phyloP scores from a whole-genome alignment of 1,140 invertebrate species.

The Euborellia annulipes region DNA sequence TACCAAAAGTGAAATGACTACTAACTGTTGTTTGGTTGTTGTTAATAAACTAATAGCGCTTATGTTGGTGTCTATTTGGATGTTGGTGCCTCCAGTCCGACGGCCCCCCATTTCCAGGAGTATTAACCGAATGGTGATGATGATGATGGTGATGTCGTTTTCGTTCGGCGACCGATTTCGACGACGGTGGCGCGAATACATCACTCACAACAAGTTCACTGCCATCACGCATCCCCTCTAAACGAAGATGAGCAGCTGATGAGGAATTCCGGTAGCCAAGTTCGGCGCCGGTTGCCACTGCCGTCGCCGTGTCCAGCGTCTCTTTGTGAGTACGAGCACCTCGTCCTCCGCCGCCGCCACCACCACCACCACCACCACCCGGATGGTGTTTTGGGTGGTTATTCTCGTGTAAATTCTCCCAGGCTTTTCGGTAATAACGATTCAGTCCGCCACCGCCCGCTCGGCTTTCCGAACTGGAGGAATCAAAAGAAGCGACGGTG shows the following conservation, averaged over 20 bases:
- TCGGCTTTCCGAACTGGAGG: conserved; percentile 65
- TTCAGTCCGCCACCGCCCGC: conserved; percentile 67
- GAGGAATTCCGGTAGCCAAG: conserved; percentile 17
- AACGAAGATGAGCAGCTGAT: conserved; percentile 9
- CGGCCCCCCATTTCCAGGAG: conserved; percentile 13
- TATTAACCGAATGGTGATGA: conserved; percentile 44
- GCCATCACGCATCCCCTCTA: conserved; percentile 56
- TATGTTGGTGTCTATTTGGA: too few relatives aligned
- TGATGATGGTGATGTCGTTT: conserved; percentile 70
- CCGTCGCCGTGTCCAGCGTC: conserved; percentile 50
- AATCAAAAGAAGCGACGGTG: conserved; percentile 72
- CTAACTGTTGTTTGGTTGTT: too few relatives aligned
- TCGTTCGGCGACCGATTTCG: conserved; percentile 41
- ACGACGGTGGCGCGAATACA: conserved; percentile 26
- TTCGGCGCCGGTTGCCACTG: too few relatives aligned
- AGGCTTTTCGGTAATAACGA: conserved; percentile 73
- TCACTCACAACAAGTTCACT: conserved; percentile 68
- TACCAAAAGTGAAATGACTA: too few relatives aligned
- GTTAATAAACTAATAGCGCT: too few relatives aligned
- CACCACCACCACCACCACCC: conserved; percentile 34
- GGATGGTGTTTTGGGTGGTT: too few relatives aligned
- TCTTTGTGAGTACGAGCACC: conserved; percentile 46
- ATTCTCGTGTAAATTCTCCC: conserved; percentile 80
- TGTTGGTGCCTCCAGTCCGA: too few relatives aligned
- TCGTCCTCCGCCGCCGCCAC: conserved; percentile 28